These are phyloP conservation scores for Eristalis intricaria DNA, from an alignment of 2,888 invertebrate species.

Conservation along the genomic window DNA sequence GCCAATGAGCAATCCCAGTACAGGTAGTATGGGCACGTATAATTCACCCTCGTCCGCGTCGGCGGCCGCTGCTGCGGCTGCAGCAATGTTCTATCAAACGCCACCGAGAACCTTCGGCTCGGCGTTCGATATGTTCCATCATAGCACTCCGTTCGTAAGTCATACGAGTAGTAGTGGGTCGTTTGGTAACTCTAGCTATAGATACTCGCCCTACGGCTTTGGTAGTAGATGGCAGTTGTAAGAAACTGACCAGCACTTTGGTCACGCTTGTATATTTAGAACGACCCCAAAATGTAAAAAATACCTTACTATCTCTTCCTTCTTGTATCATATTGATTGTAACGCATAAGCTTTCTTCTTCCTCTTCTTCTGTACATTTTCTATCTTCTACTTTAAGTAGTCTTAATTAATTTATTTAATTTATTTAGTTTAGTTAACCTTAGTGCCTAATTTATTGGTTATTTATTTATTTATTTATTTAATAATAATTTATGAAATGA, in stretches of 20 bases:
- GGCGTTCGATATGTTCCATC: slow-evolving; percentile 81
- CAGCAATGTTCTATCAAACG: slow-evolving; percentile 80
- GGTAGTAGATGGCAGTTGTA: slow-evolving; percentile 81
- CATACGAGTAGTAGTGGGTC: slow-evolving; percentile 77
- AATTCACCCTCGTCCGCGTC: slow-evolving; percentile 73
- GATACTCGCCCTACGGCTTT: slow-evolving; percentile 81
- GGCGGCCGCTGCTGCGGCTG: slow-evolving; percentile 78
- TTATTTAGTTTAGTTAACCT: slow-evolving; percentile 21
- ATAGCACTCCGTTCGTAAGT: slow-evolving; percentile 81
- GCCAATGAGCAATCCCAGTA: slow-evolving; percentile 76
- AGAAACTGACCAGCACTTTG: slow-evolving; percentile 9
- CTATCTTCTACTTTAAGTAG: slow-evolving; percentile 12
- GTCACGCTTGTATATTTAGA: slow-evolving; percentile 33
- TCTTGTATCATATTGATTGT: slow-evolving; percentile 39
- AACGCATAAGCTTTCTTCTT: slow-evolving; percentile 18
- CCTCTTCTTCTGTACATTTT: slow-evolving; percentile 38
- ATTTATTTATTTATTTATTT: slow-evolving; percentile 74
- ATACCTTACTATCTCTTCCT: slow-evolving; percentile 3
- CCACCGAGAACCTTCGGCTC: slow-evolving; percentile 80
- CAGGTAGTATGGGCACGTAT: slow-evolving; percentile 75
- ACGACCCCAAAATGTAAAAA: slow-evolving; percentile 44
- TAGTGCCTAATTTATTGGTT: slow-evolving; percentile 72
- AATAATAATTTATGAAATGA: slow-evolving; percentile 74
- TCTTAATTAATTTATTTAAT: slow-evolving; percentile 15
- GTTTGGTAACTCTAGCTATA: slow-evolving; percentile 81